phyloP scores from a whole-genome alignment of 1,140 invertebrate species.

The Caenorhabditis remanei region DNA sequence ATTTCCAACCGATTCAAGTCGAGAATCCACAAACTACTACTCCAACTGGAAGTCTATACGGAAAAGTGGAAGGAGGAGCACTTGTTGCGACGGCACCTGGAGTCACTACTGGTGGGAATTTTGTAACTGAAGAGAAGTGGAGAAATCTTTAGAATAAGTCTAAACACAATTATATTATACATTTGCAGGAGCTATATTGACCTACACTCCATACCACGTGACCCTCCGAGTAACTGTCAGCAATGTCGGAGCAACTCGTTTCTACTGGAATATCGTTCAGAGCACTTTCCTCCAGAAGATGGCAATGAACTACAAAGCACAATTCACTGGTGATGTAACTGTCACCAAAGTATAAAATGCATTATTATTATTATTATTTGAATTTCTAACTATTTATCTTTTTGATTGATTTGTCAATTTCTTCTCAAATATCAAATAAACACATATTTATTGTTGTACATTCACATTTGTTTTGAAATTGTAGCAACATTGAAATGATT shows the following conservation, averaged over 20 bases:
- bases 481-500: not conserved
- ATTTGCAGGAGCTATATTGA: conserved; percentile 16
- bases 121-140: too few relatives aligned
- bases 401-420: not conserved
- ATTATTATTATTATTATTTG: not conserved
- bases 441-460: conserved; percentile 47
- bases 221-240: conserved; percentile 32
- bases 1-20: conserved; percentile 50
- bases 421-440: not conserved
- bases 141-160: too few relatives aligned
- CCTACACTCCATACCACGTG: conserved; percentile 30
- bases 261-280: conserved; percentile 56
- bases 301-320: conserved; percentile 47
- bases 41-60: conserved; percentile 49
- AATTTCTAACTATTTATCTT: not conserved
- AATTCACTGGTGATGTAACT: conserved; percentile 48
- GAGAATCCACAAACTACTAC: conserved; percentile 54
- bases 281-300: conserved; percentile 55
- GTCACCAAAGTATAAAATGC: conserved; percentile 19
- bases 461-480: not conserved
- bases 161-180: too few relatives aligned
- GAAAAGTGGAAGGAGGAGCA: conserved; percentile 59
- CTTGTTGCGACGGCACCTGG: conserved; percentile 20
- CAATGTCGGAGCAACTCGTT: conserved; percentile 58
- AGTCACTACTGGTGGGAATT: not conserved